Base-by-base conservation (phyloP, 37 sponge, comb jelly and placozoan genomes). In the Dysidea cf. avara region DNA sequence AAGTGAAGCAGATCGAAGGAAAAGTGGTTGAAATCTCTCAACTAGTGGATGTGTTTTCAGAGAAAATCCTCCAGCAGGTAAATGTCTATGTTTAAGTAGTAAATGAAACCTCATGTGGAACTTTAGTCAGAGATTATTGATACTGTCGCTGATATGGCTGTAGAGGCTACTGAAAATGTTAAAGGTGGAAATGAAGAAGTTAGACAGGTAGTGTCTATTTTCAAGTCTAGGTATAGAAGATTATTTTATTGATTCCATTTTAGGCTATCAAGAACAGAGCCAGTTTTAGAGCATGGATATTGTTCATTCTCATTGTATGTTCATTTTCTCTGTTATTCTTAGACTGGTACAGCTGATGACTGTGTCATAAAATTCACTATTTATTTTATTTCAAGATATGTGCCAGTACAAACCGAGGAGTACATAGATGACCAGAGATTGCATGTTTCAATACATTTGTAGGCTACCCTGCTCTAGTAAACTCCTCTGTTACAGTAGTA, bases 251-350 rank as follows among this genome's bases (percentile, higher is more conserved):
- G n/a, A n/a, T 61, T 43, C 38, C 16, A 33, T 32, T 79, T 7
- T 61, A 92, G 93, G 96, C 96, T 20, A 96, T 96, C 69, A 91
- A 88, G 78, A 96, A 85, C 74, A 76, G 80, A 37, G 96, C 90
- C 13, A 86, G 89, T n/a, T 75, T 87, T 55, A 52, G 96, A 43
- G 76, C 88, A 34, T 92, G 92, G 86, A 79, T 96, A 21, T 53
- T 96, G 31, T 88, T 96, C 38, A 81, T 91, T 71, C 74, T 96
- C 9, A 56, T 96, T 32, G 75, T 96, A 31, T 74, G 70, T 14
- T 92, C 93, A 18, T 71, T 88, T 43, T 56, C 86, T n/a, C 71
- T 96, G 30, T 64, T 96, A 22, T 96, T 96, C 61, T 74, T 96
- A 17, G 86, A 96, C 75, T 96, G 96, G 96, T 96, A 88, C 28